Conservation (phyloP, 2,797 vertebrate genomes). For the Hydrophis major region DNA sequence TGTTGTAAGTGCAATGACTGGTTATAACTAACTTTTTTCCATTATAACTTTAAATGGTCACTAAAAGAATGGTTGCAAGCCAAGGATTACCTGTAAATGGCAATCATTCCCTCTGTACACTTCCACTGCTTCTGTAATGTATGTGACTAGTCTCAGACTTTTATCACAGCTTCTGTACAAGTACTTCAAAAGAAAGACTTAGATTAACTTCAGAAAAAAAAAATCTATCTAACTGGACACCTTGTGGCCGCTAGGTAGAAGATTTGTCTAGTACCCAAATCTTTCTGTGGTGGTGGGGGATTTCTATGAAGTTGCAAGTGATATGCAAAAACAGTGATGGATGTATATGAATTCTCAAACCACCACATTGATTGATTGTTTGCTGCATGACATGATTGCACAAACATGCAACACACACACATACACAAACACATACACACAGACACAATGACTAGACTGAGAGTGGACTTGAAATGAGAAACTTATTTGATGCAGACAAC, state of each 20-base stretch:
- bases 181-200: not conserved
- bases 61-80: not conserved
- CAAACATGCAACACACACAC: conserved; percentile 29
- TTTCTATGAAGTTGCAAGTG: not conserved
- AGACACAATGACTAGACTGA: not conserved
- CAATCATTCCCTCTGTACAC: not conserved
- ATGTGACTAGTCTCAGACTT: not conserved
- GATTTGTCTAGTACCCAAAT: not conserved
- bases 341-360: conserved; percentile 18
- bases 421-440: not conserved
- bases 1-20: not conserved
- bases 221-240: not conserved
- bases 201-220: not conserved
- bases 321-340: conserved; percentile 12
- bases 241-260: not conserved
- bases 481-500: not conserved
- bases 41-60: not conserved
- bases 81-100: not conserved
- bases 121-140: not conserved
- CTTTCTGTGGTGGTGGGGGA: not conserved
- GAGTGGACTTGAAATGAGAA: not conserved
- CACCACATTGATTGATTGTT: conserved; percentile 1
- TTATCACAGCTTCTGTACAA: not conserved
- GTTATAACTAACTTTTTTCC: not conserved
- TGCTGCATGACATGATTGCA: conserved; percentile 33